Base-by-base conservation (phyloP, 2,797 vertebrate genomes). In the Schizopygopsis pylzovi region DNA sequence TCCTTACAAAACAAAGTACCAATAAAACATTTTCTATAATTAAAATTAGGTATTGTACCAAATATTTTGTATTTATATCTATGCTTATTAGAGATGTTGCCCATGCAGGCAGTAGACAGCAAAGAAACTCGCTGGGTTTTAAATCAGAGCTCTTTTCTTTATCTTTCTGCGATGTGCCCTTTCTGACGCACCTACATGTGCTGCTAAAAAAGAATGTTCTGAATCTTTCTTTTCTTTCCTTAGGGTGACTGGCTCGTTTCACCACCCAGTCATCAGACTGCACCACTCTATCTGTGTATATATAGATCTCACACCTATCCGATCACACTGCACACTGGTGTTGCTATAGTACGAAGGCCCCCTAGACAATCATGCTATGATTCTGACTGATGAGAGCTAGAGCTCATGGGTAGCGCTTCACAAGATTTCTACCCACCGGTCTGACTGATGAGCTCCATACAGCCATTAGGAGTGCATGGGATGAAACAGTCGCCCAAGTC, bases 391-490 rank as follows among this genome's bases (percentile, higher is more conserved):
- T 77, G 63, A 84, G 39, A 59, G 75, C 37, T 45, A 45, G 20
- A 61, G 85, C 20, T 54, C n/a, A 56, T 63, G 77, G 45, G 77
- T 16, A 43, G n/a, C 39, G 45, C 33, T 63, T 67, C 82, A 85
- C 49, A 59, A 63, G 56, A 37, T 71, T n/a, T 65, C 28, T 33
- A 73, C 87, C 37, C 39, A 98, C 98, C 98, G 91, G 97, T 96
- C 90, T 97, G 94, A 88, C 92, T 95, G 94, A 99, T 99, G 61
- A 99, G 97, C 89, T 98, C 96, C 96, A 99, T 95, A 92, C 98
- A 99, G 91, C 97, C 98, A 86, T 96, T 98, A 2, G 98, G 97
- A 0, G 98, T 98, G 90, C 98, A 99, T 0, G 98, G 98, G 88
- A 99, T 95, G 92, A 98, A 98, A 87, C 98, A 99, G 93, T 95